Evolutionary conservation across 1,140 invertebrate genomes (phyloP).

Genomic region (Oryzaephilus surinamensis): DNA sequence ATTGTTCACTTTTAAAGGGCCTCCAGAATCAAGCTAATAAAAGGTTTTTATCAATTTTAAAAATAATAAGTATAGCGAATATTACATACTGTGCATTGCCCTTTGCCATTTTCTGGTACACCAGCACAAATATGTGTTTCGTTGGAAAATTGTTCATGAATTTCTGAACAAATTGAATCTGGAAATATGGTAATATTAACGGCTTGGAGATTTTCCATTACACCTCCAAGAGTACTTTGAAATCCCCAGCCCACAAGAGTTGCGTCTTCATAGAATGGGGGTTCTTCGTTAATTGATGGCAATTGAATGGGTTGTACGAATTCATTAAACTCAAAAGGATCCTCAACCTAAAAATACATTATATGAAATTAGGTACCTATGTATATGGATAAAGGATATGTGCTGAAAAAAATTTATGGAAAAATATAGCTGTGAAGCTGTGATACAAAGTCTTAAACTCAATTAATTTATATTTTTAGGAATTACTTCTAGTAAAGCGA

Average conservation of each 20-base stretch:
- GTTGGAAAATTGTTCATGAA: slow-evolving; percentile 14
- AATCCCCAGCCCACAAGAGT: slow-evolving; percentile 4
- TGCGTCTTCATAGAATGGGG: not conserved
- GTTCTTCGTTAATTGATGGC: not conserved
- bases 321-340: not conserved
- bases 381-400: no score
- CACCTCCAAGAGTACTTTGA: slow-evolving; percentile 21
- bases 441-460: not conserved
- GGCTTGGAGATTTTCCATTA: slow-evolving; percentile 32
- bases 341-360: not conserved
- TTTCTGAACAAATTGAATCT: slow-evolving; percentile 28
- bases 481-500: slow-evolving; percentile 5
- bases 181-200: slow-evolving; percentile 32
- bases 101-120: slow-evolving; percentile 33
- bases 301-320: not conserved
- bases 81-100: slow-evolving; percentile 35
- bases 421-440: no score
- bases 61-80: not conserved
- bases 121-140: slow-evolving; percentile 31
- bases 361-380: no score
- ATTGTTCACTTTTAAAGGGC: slow-evolving; percentile 40
- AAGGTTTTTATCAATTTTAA: no score
- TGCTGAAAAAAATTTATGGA: no score
- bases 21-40: slow-evolving; percentile 43
- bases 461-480: not conserved